Evolutionary conservation across 2,888 invertebrate species (phyloP).

Genomic region (Drosophila kanekoi): DNA sequence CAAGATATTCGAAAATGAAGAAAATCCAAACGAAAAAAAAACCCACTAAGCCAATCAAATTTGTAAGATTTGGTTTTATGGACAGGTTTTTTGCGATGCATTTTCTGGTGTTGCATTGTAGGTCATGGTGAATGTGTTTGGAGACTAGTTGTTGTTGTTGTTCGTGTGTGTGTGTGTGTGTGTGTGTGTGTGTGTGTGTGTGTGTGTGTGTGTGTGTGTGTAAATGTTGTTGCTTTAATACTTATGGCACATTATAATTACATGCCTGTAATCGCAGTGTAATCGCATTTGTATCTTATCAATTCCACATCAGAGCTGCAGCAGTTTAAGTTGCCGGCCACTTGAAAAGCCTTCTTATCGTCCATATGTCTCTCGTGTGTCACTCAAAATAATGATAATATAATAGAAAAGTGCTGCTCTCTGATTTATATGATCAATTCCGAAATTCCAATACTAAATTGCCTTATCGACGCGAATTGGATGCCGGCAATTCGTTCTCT

Average conservation of each 20-base stretch:
- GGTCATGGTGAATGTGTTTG: constrained; percentile 70
- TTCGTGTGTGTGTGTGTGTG: not conserved
- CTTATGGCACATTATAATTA: constrained; percentile 27
- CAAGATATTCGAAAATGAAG: no score
- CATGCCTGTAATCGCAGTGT: constrained; percentile 35
- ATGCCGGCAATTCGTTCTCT: constrained; percentile 1
- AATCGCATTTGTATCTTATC: constrained; percentile 50
- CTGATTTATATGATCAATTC: constrained; percentile 47
- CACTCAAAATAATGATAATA: not conserved
- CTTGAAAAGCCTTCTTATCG: constrained; percentile 27
- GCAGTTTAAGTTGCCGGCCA: constrained; percentile 30
- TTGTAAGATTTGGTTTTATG: constrained; percentile 25
- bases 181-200: constrained; percentile 4
- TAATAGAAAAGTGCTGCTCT: constrained; percentile 3
- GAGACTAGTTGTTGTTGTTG: constrained; percentile 15
- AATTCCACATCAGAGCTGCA: constrained; percentile 24
- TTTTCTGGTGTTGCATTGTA: constrained; percentile 46
- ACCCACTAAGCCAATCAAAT: constrained; percentile 7
- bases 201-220: not conserved
- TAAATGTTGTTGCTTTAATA: constrained; percentile 14
- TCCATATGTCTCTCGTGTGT: constrained; percentile 5
- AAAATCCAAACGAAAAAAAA: not conserved
- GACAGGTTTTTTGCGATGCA: constrained; percentile 45
- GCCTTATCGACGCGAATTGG: constrained; percentile 14
- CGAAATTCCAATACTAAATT: constrained; percentile 34